phyloP scores from a whole-genome alignment of 1,140 invertebrate genomes.

The Venustaconcha ellipsiformis region DNA sequence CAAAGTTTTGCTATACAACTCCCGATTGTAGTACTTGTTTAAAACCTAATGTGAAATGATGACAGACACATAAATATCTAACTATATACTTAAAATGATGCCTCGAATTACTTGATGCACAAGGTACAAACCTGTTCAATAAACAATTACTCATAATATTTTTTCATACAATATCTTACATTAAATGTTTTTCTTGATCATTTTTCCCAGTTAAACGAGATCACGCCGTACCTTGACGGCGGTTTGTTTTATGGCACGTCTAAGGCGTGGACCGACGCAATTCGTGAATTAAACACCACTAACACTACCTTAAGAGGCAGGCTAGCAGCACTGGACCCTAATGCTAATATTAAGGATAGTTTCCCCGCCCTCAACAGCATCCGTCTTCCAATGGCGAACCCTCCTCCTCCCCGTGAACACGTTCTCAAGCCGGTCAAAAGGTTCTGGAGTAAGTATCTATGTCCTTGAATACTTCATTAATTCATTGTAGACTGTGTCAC shows the following conservation, averaged over 20 bases:
- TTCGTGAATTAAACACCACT: conserved; percentile 71
- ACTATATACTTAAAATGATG: too few species aligned
- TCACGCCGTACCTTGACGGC: conserved; percentile 76
- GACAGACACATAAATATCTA: too few species aligned
- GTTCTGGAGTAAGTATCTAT: conserved; percentile 73
- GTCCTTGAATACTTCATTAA: too few species aligned
- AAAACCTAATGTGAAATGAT: too few species aligned
- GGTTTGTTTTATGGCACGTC: conserved; percentile 74
- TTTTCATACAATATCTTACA: too few species aligned
- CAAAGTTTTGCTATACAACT: too few species aligned
- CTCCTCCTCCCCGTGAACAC: conserved; percentile 74
- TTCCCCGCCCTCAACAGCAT: conserved; percentile 73
- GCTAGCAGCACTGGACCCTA: conserved; percentile 46
- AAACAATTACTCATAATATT: too few species aligned
- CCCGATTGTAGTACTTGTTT: too few species aligned
- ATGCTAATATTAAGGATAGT: conserved; percentile 45
- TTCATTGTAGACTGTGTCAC: too few species aligned
- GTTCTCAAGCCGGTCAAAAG: conserved; percentile 67
- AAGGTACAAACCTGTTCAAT: too few species aligned
- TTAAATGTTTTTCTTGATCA: not conserved
- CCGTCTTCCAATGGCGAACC: conserved; percentile 74
- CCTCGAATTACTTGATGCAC: too few species aligned
- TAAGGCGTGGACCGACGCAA: conserved; percentile 74
- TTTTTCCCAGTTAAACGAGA: conserved; percentile 73
- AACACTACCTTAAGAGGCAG: conserved; percentile 59